Evolutionary conservation across 92 coral and sea anemone genomes (phyloP).

Genomic region (Chrysogorgia sp.): DNA sequence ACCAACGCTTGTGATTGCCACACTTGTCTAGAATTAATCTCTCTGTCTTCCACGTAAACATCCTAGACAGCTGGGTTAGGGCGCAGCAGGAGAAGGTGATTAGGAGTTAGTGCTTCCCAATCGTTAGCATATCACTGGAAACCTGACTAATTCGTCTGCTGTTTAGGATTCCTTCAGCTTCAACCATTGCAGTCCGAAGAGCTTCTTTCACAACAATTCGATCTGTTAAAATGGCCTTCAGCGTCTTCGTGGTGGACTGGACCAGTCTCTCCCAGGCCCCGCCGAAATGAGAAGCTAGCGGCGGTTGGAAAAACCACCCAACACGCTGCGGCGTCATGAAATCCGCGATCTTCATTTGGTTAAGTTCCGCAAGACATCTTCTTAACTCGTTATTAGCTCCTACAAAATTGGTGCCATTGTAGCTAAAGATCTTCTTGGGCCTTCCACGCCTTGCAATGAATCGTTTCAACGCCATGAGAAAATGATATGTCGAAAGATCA

Average conservation of each 20-base stretch:
- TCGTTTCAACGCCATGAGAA: conserved; percentile 44
- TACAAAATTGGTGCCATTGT: conserved; percentile 6
- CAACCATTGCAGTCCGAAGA: too few relatives aligned
- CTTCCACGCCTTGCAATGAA: conserved; percentile 18
- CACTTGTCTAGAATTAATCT: conserved; percentile 13
- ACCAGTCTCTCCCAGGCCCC: conserved; percentile 49
- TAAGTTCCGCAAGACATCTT: conserved; percentile 4
- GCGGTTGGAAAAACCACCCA: too few relatives aligned
- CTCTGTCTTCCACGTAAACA: conserved; percentile 8
- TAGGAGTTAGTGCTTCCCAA: conserved; percentile 38
- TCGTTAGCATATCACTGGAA: conserved; percentile 30
- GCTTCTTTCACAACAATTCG: conserved; percentile 17
- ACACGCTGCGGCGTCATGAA: too few relatives aligned
- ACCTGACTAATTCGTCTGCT: conserved; percentile 30
- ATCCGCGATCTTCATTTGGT: too few relatives aligned
- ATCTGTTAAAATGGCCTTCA: conserved; percentile 20
- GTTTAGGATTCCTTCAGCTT: conserved; percentile 38
- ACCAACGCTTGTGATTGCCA: conserved; percentile 44
- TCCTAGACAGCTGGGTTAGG: too few relatives aligned
- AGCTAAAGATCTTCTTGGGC: neutral
- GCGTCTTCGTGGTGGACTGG: conserved; percentile 29
- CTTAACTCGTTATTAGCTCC: conserved; percentile 24
- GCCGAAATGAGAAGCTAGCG: conserved; percentile 30
- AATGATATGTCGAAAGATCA: conserved; percentile 46
- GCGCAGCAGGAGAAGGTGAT: conserved; percentile 29